Conservation (phyloP, 2,888 invertebrate species). For the Lycaena phlaeas region DNA sequence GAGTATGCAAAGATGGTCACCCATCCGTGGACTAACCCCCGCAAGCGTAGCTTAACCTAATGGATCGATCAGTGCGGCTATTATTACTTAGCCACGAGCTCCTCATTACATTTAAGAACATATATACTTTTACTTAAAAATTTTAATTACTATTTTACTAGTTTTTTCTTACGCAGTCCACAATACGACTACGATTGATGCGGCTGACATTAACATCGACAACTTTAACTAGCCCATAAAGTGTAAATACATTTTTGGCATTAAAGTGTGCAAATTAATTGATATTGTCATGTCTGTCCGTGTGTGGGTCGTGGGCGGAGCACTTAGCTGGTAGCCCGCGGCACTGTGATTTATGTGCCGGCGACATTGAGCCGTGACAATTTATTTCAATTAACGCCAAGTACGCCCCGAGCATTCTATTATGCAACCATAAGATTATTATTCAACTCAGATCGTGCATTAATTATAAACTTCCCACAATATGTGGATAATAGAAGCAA, state of each 20-base stretch:
- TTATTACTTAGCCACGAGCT: too few species aligned
- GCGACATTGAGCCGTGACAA: constrained; percentile 61
- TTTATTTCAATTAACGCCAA: constrained; percentile 69
- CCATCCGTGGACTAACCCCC: too few species aligned
- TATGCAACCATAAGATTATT: constrained; percentile 24
- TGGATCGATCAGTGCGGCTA: too few species aligned
- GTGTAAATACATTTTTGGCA: neutral
- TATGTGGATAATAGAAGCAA: constrained; percentile 1
- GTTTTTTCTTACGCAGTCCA: too few species aligned
- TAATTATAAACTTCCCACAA: constrained; percentile 3
- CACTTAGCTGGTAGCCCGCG: constrained; percentile 67
- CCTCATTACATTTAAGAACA: too few species aligned
- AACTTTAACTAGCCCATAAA: too few species aligned
- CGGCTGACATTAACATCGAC: too few species aligned
- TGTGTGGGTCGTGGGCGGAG: constrained; percentile 45
- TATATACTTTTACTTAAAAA: too few species aligned
- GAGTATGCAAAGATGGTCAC: too few species aligned
- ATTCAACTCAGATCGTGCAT: constrained; percentile 3
- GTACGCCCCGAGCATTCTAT: constrained; percentile 32
- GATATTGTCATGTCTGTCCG: constrained; percentile 27
- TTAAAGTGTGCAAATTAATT: neutral
- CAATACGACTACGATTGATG: too few species aligned
- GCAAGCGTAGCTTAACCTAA: too few species aligned
- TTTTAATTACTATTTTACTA: too few species aligned
- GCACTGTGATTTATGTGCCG: constrained; percentile 67